These are phyloP conservation scores for Ormyrus thymus DNA, from an alignment of 2,888 invertebrate species.

Conservation along the genomic window DNA sequence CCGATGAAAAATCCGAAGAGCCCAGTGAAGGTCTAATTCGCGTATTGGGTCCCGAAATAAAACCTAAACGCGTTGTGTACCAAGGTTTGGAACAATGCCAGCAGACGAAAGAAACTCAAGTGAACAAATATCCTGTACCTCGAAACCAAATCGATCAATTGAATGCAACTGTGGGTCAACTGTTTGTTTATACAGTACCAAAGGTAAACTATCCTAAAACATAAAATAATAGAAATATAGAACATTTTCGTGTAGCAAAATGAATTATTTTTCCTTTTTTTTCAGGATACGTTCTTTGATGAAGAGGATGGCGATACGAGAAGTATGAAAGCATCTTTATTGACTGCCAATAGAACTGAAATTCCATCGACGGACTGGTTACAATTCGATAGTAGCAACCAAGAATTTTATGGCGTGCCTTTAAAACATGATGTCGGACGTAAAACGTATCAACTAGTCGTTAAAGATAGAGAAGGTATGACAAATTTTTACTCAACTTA, in stretches of 20 bases:
- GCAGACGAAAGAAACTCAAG: slow-evolving; percentile 73
- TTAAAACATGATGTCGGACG: slow-evolving; percentile 82
- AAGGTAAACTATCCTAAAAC: slow-evolving; percentile 77
- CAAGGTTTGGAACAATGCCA: slow-evolving; percentile 84
- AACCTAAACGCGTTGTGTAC: slow-evolving; percentile 81
- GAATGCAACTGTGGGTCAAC: slow-evolving; percentile 87
- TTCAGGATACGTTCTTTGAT: slow-evolving; percentile 91
- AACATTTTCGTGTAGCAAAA: not conserved
- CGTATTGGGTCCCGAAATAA: slow-evolving; percentile 81
- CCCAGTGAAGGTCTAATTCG: slow-evolving; percentile 80
- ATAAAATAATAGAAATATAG: not conserved
- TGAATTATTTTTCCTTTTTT: slow-evolving; percentile 47
- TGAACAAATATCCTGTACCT: slow-evolving; percentile 81
- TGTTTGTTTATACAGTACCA: slow-evolving; percentile 88
- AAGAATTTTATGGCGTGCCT: slow-evolving; percentile 92
- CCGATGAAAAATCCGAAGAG: slow-evolving; percentile 73
- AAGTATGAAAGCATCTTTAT: slow-evolving; percentile 83
- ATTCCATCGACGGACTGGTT: slow-evolving; percentile 87
- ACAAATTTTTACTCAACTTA: not conserved
- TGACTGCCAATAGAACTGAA: slow-evolving; percentile 83
- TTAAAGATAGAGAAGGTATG: slow-evolving; percentile 68
- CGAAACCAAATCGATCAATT: slow-evolving; percentile 91
- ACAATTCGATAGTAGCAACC: slow-evolving; percentile 91
- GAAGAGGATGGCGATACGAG: slow-evolving; percentile 88
- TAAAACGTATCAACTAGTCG: slow-evolving; percentile 85